Evolutionary conservation across 1,140 invertebrate species (phyloP), one percentile per base, ranked within the genome.

Genomic region (Atopsyche davidsoni): DNA sequence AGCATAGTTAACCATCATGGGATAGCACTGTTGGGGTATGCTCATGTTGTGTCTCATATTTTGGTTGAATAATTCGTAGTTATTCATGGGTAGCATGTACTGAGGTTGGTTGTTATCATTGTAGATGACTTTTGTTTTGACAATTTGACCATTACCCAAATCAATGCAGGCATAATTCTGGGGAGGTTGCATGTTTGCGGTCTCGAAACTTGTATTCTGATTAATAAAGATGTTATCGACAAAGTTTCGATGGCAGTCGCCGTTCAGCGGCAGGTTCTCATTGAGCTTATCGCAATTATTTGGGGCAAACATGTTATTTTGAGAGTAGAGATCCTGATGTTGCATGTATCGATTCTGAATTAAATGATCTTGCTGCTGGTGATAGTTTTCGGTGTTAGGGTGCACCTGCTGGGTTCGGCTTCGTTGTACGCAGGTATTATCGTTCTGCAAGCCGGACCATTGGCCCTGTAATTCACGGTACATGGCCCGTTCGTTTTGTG

Each of bases 91-190:
- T n/a, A 73, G 62, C 22, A 72, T 68, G 17, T 68, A 60, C 22
- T 49, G 52, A 36, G 66, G 68, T 53, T 68, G 67, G 48, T 69
- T 70, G 48, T 70, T 70, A 59, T 70, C 68, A 46, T 72, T 66
- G 55, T 68, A 70, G 36, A 65, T 66, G 2, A 70, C 67, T 52
- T 65, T 62, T 25, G 34, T 38, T 18, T 51, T 34, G 16, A 72
- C 61, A 11, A 68, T 41, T 53, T 71, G 69, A 4, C 70, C 69
- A 58, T 73, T 72, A 19, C 66, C 65, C 49, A 68, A 59, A 53
- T 71, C 69, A 6, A 71, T 60, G 60, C 67, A 64, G 22, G 67
- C 68, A 48, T 67, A 71, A 13, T 66, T 67, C 41, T 68, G 41
- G 36, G 7, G 47, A 13, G 16, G 16, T 17, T 39, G 36, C 14